Evolutionary conservation across 1,140 invertebrate species (phyloP).

Genomic region (Helicoverpa armigera): DNA sequence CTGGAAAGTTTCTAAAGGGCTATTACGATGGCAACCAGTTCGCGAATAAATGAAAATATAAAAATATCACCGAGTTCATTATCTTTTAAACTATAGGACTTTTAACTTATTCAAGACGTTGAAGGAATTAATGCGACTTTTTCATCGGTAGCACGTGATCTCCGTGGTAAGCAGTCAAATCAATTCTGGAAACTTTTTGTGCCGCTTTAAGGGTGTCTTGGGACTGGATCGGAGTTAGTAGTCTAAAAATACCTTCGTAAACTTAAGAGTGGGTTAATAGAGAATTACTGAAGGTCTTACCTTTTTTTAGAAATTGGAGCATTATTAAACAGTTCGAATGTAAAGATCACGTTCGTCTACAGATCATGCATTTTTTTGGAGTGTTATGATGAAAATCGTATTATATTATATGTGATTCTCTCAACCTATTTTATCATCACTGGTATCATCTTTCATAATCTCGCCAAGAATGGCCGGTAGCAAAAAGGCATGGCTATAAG

Average conservation of each 20-base stretch:
- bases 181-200: slow-evolving; percentile 18
- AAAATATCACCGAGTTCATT: slow-evolving; percentile 40
- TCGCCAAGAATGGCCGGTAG: background rate
- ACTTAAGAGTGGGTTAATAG: no score
- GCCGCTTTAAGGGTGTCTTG: background rate
- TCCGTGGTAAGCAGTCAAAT: background rate
- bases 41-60: slow-evolving; percentile 23
- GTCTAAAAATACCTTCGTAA: background rate
- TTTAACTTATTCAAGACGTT: slow-evolving; percentile 26
- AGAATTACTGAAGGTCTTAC: no score
- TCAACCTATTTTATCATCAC: background rate
- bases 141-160: slow-evolving; percentile 31
- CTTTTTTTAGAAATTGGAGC: no score
- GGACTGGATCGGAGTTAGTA: background rate
- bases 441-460: background rate
- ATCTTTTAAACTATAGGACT: slow-evolving; percentile 34
- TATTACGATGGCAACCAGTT: slow-evolving; percentile 25
- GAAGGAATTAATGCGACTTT: slow-evolving; percentile 22
- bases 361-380: background rate
- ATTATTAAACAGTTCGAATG: no score
- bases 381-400: background rate
- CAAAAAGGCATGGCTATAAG: background rate
- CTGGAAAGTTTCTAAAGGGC: slow-evolving; percentile 33
- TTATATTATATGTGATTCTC: background rate
- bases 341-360: no score